Evolutionary conservation across 2,797 vertebrate genomes (phyloP).

Genomic region (Alauda arvensis): DNA sequence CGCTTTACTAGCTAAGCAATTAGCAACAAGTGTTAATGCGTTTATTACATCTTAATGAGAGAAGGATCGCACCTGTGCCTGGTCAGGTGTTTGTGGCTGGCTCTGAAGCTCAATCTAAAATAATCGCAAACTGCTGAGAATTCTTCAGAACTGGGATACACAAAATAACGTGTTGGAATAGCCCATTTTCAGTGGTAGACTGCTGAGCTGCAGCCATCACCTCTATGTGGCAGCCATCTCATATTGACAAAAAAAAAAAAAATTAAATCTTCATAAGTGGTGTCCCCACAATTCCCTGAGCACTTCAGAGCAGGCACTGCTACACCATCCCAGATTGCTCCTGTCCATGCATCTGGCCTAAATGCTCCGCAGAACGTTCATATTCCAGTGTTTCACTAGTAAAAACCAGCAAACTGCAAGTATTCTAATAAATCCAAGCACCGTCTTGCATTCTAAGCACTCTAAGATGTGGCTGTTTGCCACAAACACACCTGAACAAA

Average conservation of each 20-base stretch:
- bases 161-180: fast-evolving
- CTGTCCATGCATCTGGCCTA: not conserved
- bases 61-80: not conserved
- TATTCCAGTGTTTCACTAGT: not conserved
- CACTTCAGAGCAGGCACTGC: not conserved
- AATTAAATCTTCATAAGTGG: too few species aligned
- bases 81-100: not conserved
- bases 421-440: not conserved
- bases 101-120: not conserved
- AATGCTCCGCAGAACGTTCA: not conserved
- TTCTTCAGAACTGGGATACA: fast-evolving
- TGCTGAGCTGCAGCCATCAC: not conserved
- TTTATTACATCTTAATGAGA: not conserved
- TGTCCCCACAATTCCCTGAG: not conserved
- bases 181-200: not conserved
- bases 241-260: fast-evolving
- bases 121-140: not conserved
- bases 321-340: not conserved
- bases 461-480: too few species aligned
- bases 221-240: not conserved
- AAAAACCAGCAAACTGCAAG: not conserved
- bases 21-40: not conserved
- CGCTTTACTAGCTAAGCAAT: not conserved
- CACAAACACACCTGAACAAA: fast-evolving
- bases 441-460: not conserved